phyloP scores from a whole-genome alignment of 2,797 vertebrate species.

The Epinephelus coioides region DNA sequence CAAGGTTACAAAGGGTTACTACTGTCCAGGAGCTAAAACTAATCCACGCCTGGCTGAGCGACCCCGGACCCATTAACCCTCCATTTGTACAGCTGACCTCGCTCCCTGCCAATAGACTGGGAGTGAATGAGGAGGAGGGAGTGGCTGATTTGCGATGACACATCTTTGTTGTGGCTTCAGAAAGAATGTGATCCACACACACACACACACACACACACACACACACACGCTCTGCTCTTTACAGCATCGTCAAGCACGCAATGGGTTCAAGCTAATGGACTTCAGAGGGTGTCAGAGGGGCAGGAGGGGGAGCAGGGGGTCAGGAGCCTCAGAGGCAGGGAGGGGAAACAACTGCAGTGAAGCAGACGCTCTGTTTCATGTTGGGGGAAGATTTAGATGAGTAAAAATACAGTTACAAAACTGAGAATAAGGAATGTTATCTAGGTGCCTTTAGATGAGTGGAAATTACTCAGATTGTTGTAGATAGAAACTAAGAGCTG shows the following conservation, averaged over 20 bases:
- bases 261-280: slow-evolving; percentile 58
- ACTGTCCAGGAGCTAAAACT: slow-evolving; percentile 46
- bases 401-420: neutral
- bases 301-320: slow-evolving; percentile 30
- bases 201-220: slow-evolving; percentile 14
- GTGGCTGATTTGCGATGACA: slow-evolving; percentile 40
- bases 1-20: slow-evolving; percentile 43
- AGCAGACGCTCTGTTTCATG: slow-evolving; percentile 4
- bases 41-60: slow-evolving; percentile 35
- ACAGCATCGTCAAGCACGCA: slow-evolving; percentile 39
- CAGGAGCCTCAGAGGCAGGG: slow-evolving; percentile 7
- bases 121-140: neutral
- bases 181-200: slow-evolving; percentile 53
- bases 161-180: slow-evolving; percentile 42
- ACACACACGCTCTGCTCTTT: slow-evolving; percentile 32
- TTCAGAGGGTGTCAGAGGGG: slow-evolving; percentile 57
- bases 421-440: slow-evolving; percentile 1
- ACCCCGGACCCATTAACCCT: slow-evolving; percentile 56
- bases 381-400: neutral
- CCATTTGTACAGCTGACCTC: slow-evolving; percentile 43
- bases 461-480: neutral
- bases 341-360: slow-evolving; percentile 34
- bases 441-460: neutral
- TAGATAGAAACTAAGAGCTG: neutral
- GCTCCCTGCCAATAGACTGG: slow-evolving; percentile 9